These are phyloP conservation scores for Cyanoderma ruficeps DNA, from an alignment of 2,113 vertebrate species.

Conservation along the genomic window DNA sequence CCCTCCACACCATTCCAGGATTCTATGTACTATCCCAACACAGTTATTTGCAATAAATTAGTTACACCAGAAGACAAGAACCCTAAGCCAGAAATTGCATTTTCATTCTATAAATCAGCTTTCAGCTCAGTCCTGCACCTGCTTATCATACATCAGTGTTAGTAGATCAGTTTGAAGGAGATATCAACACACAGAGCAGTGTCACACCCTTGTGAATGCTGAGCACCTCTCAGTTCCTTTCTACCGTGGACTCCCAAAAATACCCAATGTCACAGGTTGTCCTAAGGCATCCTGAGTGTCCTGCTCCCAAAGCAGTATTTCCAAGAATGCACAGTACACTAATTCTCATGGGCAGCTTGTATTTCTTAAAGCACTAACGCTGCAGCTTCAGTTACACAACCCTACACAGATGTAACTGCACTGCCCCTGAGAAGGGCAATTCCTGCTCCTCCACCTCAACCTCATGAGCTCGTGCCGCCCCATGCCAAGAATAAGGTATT, in stretches of 20 bases:
- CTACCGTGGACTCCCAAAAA: not conserved
- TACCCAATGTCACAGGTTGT: not conserved
- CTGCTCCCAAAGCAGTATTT: not conserved
- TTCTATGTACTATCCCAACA: not conserved
- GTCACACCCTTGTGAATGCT: not conserved
- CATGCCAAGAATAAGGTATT: not conserved
- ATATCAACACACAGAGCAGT: not conserved
- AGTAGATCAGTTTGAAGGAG: not conserved
- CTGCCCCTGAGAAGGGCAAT: not conserved
- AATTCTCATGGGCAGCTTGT: not conserved
- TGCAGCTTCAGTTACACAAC: not conserved
- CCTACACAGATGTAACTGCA: not conserved
- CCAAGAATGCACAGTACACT: not conserved
- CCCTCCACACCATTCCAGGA: not conserved
- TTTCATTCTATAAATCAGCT: slow-evolving; percentile 1
- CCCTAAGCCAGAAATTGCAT: not conserved
- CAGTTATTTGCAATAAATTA: not conserved
- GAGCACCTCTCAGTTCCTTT: not conserved
- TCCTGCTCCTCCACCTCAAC: not conserved
- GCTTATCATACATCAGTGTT: not conserved
- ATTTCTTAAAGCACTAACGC: not conserved
- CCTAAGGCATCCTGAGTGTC: not conserved
- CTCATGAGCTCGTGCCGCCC: not conserved
- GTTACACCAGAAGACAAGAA: not conserved
- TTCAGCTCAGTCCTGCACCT: not conserved